Evolutionary conservation across 2,888 invertebrate genomes (phyloP), one percentile per base, ranked within the genome.

Genomic region (Bruchidius siliquastri): DNA sequence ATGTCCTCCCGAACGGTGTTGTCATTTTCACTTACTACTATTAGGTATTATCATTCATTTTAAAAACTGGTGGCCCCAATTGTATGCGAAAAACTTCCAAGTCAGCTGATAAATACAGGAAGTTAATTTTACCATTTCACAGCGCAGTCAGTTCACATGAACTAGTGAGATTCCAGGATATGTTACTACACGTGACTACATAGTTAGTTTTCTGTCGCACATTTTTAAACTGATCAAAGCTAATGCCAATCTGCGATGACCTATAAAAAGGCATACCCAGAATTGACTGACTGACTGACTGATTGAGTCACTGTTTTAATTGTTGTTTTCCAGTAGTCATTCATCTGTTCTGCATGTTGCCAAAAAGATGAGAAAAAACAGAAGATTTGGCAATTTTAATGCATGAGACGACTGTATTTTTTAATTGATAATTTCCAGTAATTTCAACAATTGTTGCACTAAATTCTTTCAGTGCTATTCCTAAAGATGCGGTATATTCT

Each of bases 1-100:
- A 22, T 79, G 77, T 68, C 67, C 73, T 67, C 76, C 76, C 71
- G 75, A 72, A 76, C 76, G 73, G 74, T 68, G 67, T 49, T 74
- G 71, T 74, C 72, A 26, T 77, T 76, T 73, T 74, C 77, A 69
- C 71, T 76, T 32, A 74, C 49, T 32, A 22, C 69, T 49, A 75
- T 78, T 66, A 32, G 26, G 49, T 71, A 74, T 72, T 30, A 75
- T 75, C 66, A 67, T 70, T 69, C 70, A 75, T 72, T 76, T n/a
- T 20, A 73, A 73, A 75, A 75, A 71, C 26, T 76, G 73, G 73
- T 75, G 70, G 75, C 22, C 73, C 4, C 8, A 21, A 69, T 20
- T 72, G 32, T 72, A 72, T 71, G 77, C 76, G 72, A n/a, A 68
- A 68, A 68, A 68, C 68, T 1, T 68, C 68, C 68, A 26, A 22